Evolutionary conservation across 1,140 invertebrate species (phyloP).

Genomic region (Sesamia nonagrioides): DNA sequence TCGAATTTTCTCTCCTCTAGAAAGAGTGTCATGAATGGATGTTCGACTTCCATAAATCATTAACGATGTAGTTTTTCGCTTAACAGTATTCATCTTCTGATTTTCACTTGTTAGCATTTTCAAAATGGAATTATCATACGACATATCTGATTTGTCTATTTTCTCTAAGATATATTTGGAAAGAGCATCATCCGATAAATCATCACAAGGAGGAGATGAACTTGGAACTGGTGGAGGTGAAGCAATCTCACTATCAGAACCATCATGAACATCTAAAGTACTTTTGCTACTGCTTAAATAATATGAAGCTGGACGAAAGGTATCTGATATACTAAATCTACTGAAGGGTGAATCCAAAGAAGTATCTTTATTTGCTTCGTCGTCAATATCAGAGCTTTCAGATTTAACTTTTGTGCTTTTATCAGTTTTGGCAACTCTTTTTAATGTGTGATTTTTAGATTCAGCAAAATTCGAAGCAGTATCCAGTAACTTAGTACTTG

Average conservation of each 20-base stretch:
- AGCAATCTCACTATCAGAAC: conserved; percentile 94
- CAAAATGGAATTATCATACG: conserved; percentile 82
- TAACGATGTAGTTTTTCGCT: conserved; percentile 84
- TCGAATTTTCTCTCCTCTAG: conserved; percentile 84
- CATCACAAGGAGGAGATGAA: conserved; percentile 91
- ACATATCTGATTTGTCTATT: conserved; percentile 82
- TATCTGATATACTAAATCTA: conserved; percentile 94
- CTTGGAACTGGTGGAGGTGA: conserved; percentile 94
- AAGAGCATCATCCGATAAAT: conserved; percentile 85
- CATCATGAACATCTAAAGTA: conserved; percentile 91
- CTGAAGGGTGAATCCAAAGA: conserved; percentile 80
- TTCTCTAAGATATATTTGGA: conserved; percentile 84
- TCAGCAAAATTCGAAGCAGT: conserved; percentile 81
- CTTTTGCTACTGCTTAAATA: conserved; percentile 91
- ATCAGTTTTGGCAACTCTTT: conserved; percentile 72
- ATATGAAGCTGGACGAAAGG: conserved; percentile 95
- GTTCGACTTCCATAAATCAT: conserved; percentile 87
- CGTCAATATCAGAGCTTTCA: conserved; percentile 94
- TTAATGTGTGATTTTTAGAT: conserved; percentile 78
- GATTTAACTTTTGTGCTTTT: conserved; percentile 86
- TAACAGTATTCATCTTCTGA: conserved; percentile 80
- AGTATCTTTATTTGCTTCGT: conserved; percentile 93
- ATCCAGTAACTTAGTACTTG: conserved; percentile 63
- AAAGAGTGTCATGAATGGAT: conserved; percentile 87
- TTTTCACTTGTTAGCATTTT: conserved; percentile 85